Conservation (phyloP, 2,888 invertebrate species). For the Cheilosia pagana region DNA sequence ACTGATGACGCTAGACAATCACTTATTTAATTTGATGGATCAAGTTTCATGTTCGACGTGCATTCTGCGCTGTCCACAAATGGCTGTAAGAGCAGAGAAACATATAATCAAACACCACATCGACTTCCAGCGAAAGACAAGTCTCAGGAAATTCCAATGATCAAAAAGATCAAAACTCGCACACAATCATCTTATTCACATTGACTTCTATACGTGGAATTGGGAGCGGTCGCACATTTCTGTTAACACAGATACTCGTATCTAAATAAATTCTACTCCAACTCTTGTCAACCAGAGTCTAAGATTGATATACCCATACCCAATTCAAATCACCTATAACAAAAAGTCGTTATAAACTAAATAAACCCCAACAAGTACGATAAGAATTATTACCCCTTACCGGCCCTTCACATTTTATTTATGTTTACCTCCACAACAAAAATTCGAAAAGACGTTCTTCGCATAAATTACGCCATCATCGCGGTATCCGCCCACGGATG, state of each 20-base stretch:
- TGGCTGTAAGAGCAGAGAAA: no score
- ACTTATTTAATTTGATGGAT: no score
- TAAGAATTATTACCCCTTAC: constrained; percentile 25
- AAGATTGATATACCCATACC: neutral
- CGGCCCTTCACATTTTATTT: constrained; percentile 13
- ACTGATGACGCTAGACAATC: no score
- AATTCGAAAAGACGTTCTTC: constrained; percentile 40
- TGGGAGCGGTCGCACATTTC: constrained; percentile 32
- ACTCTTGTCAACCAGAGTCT: constrained; percentile 1
- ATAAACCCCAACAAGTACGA: constrained; percentile 30
- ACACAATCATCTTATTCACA: constrained; percentile 41
- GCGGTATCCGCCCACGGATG: constrained; percentile 65
- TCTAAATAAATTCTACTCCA: neutral
- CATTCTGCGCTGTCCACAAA: no score
- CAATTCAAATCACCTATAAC: neutral
- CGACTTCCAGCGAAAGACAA: neutral
- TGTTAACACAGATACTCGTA: constrained; percentile 4
- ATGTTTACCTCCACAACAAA: constrained; percentile 3
- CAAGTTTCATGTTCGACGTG: no score
- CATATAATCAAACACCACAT: neutral
- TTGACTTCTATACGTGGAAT: constrained; percentile 15
- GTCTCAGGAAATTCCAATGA: constrained; percentile 10
- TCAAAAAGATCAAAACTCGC: neutral
- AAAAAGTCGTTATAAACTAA: constrained; percentile 50
- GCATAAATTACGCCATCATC: constrained; percentile 34